phyloP scores from a whole-genome alignment of 2,888 invertebrate genomes.

The Noctua janthe region DNA sequence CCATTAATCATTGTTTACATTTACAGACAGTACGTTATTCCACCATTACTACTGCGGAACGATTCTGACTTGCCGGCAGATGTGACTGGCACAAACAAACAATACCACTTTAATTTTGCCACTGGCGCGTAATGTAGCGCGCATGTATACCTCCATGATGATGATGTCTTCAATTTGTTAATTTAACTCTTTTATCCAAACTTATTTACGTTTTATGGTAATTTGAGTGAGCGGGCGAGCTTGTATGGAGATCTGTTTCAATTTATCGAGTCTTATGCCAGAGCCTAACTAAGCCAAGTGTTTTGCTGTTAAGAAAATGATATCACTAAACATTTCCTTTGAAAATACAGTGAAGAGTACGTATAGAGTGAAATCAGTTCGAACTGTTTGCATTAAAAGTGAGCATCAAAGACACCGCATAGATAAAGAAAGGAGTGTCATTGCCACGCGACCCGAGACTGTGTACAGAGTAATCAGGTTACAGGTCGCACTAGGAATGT shows the following conservation, averaged over 20 bases:
- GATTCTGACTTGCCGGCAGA: slow-evolving; percentile 63
- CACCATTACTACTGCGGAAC: slow-evolving; percentile 59
- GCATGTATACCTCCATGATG: slow-evolving; percentile 25
- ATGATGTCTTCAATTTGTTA: slow-evolving; percentile 55
- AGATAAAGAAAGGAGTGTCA: slow-evolving; percentile 67
- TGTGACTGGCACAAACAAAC: slow-evolving; percentile 70
- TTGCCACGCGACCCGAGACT: slow-evolving; percentile 61
- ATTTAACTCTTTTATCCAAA: slow-evolving; percentile 52
- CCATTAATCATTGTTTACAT: slow-evolving; percentile 62
- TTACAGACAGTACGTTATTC: slow-evolving; percentile 51
- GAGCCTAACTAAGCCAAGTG: neutral
- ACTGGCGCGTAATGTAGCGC: slow-evolving; percentile 34
- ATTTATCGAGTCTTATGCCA: slow-evolving; percentile 31
- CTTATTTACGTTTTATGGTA: slow-evolving; percentile 56
- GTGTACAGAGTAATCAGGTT: slow-evolving; percentile 72
- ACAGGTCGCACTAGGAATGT: slow-evolving; percentile 83
- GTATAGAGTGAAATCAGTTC: slow-evolving; percentile 30
- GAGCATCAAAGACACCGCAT: slow-evolving; percentile 56
- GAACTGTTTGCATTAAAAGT: slow-evolving; percentile 46
- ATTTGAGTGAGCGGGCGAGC: slow-evolving; percentile 37
- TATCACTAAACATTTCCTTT: slow-evolving; percentile 14
- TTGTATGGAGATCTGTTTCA: slow-evolving; percentile 36
- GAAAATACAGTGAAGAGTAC: slow-evolving; percentile 6
- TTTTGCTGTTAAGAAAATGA: slow-evolving; percentile 20
- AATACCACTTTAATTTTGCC: slow-evolving; percentile 61